Evolutionary conservation across 1,140 invertebrate genomes (phyloP), one percentile per base, ranked within the genome.

Genomic region (Caenorhabditis brenneri): DNA sequence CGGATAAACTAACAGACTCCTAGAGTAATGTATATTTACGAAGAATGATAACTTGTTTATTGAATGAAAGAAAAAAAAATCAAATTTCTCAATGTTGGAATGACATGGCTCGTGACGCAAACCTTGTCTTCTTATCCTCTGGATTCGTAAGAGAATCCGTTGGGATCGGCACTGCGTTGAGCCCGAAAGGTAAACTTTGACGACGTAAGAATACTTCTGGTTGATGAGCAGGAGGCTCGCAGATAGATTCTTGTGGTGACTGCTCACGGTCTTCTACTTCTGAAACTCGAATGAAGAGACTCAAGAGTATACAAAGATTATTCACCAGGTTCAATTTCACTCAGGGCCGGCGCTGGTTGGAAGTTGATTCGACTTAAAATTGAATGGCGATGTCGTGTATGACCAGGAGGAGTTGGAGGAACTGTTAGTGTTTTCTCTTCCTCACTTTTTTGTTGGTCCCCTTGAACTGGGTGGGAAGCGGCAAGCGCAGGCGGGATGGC

Each of bases 281-380:
- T 82, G 42, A 27, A 69, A 42, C 9, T 2, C 42, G n/a, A 19
- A 24, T 1, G 42, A 1, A 29, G 48, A 19, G 33, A 10, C 48
- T 16, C n/a, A 80, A 12, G 7, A 42, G 12, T 1, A 15, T 31
- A 10, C 6, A 3, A 15, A 16, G 19, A 58, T n/a, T n/a, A n/a
- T 10, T 22, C 22, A 82, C 81, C 81, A 9, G 81, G 81, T 33
- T 82, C 81, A 31, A 65, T 42, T 49, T 82, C 81, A 42, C 46
- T 46, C 6, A 82, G 31, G 19, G 81, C 46, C 1, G 81, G 55
- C 12, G 81, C 55, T n/a, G 81, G 81, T 19, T 82, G 55, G 74
- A 82, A 82, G 49, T 82, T 82, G 24, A 82, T 42, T n/a, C 81
- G 15, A 9, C 55, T 65, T 3, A 82, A 58, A 74, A 82, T 82